Percentiles rank a stretch among this genome's conserved stretches.
Evolutionary conservation across 2,797 vertebrate genomes (phyloP).

Genomic region (Tinamus major): DNA sequence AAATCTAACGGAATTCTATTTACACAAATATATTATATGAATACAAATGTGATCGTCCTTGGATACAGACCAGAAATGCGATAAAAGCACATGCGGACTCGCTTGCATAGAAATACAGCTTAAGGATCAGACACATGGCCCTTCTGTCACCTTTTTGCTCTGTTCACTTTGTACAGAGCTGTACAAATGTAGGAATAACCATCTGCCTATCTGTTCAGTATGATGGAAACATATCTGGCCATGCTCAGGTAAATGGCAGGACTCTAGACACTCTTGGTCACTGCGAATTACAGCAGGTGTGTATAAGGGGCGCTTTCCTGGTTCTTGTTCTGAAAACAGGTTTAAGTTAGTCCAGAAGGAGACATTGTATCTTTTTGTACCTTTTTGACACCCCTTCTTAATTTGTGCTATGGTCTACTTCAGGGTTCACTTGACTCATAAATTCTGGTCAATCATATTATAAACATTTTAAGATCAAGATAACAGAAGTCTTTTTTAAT

Average conservation of each 20-base stretch:
- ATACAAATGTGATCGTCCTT: not conserved
- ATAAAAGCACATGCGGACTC: not conserved
- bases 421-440: not conserved
- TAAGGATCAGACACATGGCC: not conserved
- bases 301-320: not conserved
- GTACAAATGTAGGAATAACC: not conserved
- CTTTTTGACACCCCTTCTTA: not conserved
- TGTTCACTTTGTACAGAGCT: not conserved
- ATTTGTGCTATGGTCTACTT: not conserved
- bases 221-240: not conserved
- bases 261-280: not conserved
- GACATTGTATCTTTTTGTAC: not conserved
- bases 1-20: not conserved
- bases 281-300: not conserved
- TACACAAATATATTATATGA: not conserved
- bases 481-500: constrained; percentile 30
- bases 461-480: constrained; percentile 61
- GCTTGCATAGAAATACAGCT: not conserved
- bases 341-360: not conserved
- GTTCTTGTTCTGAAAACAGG: not conserved
- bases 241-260: not conserved
- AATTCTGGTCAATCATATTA: not conserved
- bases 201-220: not conserved
- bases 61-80: not conserved
- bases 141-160: not conserved